Evolutionary conservation across 1,140 invertebrate genomes (phyloP).

Genomic region (Procambarus clarkii): DNA sequence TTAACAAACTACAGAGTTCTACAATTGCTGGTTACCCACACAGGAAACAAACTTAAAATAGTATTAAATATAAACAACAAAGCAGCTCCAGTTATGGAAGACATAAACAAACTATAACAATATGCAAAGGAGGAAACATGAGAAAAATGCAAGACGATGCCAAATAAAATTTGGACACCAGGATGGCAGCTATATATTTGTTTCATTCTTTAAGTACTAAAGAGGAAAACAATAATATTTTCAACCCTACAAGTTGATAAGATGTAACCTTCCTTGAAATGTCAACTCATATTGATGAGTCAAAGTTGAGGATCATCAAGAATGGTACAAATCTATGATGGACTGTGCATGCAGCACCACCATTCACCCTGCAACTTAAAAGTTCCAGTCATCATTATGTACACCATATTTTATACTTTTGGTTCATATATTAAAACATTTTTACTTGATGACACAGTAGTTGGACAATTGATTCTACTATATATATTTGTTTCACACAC

Average conservation of each 20-base stretch:
- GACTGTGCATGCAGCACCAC: conserved; percentile 3
- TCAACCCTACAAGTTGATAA: conserved; percentile 3
- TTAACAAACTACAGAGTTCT: not conserved
- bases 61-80: conserved; percentile 36
- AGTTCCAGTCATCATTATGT: not conserved
- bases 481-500: not conserved
- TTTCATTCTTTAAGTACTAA: conserved; percentile 59
- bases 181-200: conserved; percentile 46
- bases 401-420: not conserved
- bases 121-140: conserved; percentile 30
- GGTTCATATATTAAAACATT: not conserved
- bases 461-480: too few species aligned
- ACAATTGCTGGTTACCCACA: not conserved
- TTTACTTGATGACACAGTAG: too few species aligned
- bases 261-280: not conserved
- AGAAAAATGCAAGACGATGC: conserved; percentile 29
- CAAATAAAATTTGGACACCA: conserved; percentile 24
- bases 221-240: conserved; percentile 53
- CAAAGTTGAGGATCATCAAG: conserved; percentile 32
- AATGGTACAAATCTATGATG: conserved; percentile 4
- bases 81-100: conserved; percentile 40
- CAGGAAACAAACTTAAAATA: conserved; percentile 30
- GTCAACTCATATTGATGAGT: conserved; percentile 36
- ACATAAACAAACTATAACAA: conserved; percentile 30
- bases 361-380: not conserved